These are phyloP conservation scores for Crotalus tigris DNA, from an alignment of 2,113 vertebrate species.

Conservation along the genomic window DNA sequence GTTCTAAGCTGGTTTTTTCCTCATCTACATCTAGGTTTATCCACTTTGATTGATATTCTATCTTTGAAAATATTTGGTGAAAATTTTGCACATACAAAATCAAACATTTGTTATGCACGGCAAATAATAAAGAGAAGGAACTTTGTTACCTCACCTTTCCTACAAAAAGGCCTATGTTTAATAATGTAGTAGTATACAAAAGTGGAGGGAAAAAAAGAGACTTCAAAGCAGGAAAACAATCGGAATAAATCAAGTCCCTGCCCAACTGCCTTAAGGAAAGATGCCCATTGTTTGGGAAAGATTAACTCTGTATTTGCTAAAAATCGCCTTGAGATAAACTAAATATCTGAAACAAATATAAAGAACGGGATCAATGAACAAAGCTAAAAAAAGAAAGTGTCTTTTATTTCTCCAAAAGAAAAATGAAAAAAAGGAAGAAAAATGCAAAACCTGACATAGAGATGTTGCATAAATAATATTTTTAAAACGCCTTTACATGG, in stretches of 20 bases:
- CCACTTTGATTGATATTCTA: neutral
- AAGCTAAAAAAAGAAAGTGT: slow-evolving; percentile 21
- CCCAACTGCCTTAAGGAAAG: slow-evolving; percentile 12
- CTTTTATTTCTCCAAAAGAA: slow-evolving; percentile 48
- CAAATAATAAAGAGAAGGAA: slow-evolving; percentile 30
- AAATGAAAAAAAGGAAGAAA: neutral
- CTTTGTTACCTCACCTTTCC: slow-evolving; percentile 21
- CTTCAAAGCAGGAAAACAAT: neutral
- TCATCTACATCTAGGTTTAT: neutral
- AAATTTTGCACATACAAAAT: neutral
- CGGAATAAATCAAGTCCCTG: slow-evolving; percentile 43
- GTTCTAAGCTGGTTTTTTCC: too few species aligned
- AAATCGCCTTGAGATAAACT: slow-evolving; percentile 10
- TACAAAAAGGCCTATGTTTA: slow-evolving; percentile 33
- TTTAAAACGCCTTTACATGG: neutral
- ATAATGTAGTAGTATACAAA: neutral
- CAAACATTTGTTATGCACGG: slow-evolving; percentile 30
- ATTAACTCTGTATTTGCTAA: slow-evolving; percentile 41
- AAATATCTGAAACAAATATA: slow-evolving; percentile 34
- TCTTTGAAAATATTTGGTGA: neutral
- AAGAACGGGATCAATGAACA: neutral
- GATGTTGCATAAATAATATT: neutral
- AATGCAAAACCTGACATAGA: neutral
- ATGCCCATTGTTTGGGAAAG: neutral
- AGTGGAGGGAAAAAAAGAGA: slow-evolving; percentile 27